phyloP scores from a whole-genome alignment of 2,113 vertebrate species.

The Orcinus orca region DNA sequence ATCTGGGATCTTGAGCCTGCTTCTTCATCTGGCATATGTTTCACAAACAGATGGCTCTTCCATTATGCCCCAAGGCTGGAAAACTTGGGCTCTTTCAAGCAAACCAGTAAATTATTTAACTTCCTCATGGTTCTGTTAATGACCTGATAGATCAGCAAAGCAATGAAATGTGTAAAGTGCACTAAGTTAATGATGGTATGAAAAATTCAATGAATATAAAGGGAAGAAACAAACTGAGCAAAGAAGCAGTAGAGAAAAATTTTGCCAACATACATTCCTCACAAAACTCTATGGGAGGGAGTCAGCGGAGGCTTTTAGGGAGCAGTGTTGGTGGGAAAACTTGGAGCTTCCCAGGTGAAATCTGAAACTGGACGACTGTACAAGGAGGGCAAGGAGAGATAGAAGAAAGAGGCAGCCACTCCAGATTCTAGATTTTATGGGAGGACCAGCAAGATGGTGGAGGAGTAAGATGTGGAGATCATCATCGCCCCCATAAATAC shows the following conservation, averaged over 20 bases:
- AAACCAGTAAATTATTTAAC: constrained; percentile 17
- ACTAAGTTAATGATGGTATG: neutral
- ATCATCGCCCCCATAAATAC: no score
- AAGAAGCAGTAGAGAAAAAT: neutral
- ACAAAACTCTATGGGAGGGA: neutral
- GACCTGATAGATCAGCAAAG: neutral
- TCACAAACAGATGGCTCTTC: constrained; percentile 23
- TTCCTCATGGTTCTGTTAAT: neutral
- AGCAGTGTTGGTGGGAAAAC: no score
- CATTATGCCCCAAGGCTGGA: neutral
- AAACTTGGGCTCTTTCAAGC: neutral
- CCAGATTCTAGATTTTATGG: no score
- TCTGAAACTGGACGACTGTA: no score
- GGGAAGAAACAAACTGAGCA: neutral
- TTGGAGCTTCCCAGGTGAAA: no score
- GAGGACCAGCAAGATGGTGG: no score
- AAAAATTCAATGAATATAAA: constrained; percentile 11
- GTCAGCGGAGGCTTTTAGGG: no score
- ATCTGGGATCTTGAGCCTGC: neutral
- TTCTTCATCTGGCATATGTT: neutral
- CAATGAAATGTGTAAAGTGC: neutral
- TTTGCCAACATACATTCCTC: neutral
- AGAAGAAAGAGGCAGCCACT: no score
- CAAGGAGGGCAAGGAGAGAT: no score
- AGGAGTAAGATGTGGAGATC: no score